Evolutionary conservation across 23 tunicate species (phyloP).

Genomic region (Trididemnum miniatum): DNA sequence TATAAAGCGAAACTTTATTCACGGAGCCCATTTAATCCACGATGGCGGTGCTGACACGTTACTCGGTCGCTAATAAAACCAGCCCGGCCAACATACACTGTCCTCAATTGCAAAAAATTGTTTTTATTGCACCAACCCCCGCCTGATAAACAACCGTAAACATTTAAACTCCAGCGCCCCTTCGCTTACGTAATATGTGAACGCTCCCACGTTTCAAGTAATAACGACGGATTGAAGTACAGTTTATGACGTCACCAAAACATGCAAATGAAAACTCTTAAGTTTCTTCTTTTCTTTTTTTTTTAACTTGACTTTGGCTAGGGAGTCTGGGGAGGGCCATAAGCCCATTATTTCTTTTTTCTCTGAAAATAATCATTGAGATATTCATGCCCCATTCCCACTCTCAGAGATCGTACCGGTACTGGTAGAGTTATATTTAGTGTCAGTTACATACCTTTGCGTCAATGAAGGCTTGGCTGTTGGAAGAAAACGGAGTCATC

Average conservation of each 20-base stretch:
- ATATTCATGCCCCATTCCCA: background rate
- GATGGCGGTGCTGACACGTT: background rate
- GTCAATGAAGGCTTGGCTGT: slow-evolving; percentile 1
- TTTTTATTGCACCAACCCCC: background rate
- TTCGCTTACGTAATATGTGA: background rate
- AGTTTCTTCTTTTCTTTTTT: background rate
- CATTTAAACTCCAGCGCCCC: background rate
- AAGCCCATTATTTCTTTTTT: background rate
- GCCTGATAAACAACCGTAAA: background rate
- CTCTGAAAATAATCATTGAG: background rate
- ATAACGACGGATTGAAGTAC: background rate
- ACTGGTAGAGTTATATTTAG: background rate
- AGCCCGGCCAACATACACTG: background rate
- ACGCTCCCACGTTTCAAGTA: background rate
- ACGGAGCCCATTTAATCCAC: slow-evolving; percentile 1
- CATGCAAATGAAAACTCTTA: background rate
- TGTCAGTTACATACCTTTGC: background rate
- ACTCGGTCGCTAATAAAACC: background rate
- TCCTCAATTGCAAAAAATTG: background rate
- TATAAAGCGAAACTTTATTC: too few species aligned
- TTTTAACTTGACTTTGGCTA: background rate
- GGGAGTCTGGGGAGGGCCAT: background rate
- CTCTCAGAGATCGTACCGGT: slow-evolving; percentile 1
- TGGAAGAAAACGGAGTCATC: background rate
- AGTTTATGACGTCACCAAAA: background rate